Evolutionary conservation across 2,797 vertebrate genomes (phyloP), one percentile per base, ranked within the genome.

Genomic region (Helostoma temminkii): DNA sequence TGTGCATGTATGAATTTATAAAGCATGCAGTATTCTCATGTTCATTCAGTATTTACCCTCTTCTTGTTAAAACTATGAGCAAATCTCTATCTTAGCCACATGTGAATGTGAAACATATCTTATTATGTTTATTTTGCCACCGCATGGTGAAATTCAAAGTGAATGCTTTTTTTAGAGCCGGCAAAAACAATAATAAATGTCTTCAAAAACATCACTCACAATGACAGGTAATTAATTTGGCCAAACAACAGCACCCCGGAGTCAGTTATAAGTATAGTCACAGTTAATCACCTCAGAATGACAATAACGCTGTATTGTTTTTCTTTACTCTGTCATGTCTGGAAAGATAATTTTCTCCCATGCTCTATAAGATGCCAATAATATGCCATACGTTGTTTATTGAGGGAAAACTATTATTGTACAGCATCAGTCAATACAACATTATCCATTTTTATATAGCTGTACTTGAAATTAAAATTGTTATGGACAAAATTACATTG

Each of bases 191-290:
- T 67, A 75, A 74, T 64, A 78, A 50, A 65, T 57, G 78, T 87
- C 84, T 88, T 87, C 74, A 87, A 79, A 89, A 92, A 87, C 87
- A 83, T 91, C 86, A 76, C 81, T 89, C 91, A 91, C 78, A 74
- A 55, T 88, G 92, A 88, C 92, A 92, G 90, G 87, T 91, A 89
- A 93, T 94, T 93, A 89, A 93, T 94, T 91, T 86, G 76, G 61
- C 84, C 66, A 49, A 70, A 82, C 86, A 83, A 78, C 74, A 52
- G 71, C 72, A 75, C 70, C 86, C 84, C 66, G 68, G 77, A 84
- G 86, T 88, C 82, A 80, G 85, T 88, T 87, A 76, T 77, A 88
- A 86, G 84, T 75, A 79, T 64, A 88, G 91, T 79, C 81, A 50
- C 74, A 85, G 76, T 87, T 92, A 91, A 93, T 93, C 90, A 92